These are phyloP conservation scores for Phenacoccus solenopsis DNA, from an alignment of 1,140 invertebrate species.

Conservation along the genomic window DNA sequence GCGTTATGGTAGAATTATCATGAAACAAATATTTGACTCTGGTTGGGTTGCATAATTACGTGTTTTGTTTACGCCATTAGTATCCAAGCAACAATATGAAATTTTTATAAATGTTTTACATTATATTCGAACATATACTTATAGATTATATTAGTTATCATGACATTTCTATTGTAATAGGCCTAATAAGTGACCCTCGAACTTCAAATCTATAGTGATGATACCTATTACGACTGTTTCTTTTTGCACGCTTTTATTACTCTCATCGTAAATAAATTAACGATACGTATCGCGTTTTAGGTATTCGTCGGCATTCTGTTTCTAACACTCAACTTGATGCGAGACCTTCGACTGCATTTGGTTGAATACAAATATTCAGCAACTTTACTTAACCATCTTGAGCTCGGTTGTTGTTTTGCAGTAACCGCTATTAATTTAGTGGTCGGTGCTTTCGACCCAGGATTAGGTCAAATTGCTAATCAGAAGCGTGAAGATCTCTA, in stretches of 20 bases:
- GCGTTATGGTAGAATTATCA: neutral
- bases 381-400: slow-evolving; percentile 53
- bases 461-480: slow-evolving; percentile 23
- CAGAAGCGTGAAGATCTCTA: too few relatives aligned
- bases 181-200: too few relatives aligned
- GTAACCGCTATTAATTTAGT: slow-evolving; percentile 64
- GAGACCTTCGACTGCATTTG: slow-evolving; percentile 58
- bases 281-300: slow-evolving; percentile 20
- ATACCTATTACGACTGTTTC: too few relatives aligned
- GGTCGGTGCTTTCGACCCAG: slow-evolving; percentile 62
- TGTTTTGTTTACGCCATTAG: neutral
- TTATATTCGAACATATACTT: too few relatives aligned
- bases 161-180: too few relatives aligned
- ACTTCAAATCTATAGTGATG: too few relatives aligned
- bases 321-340: slow-evolving; percentile 53
- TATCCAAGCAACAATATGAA: neutral
- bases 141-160: too few relatives aligned
- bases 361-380: slow-evolving; percentile 51
- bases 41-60: neutral
- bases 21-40: neutral
- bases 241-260: too few relatives aligned
- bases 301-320: slow-evolving; percentile 45
- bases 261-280: neutral
- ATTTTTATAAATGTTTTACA: too few relatives aligned
- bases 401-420: slow-evolving; percentile 52